Conservation (phyloP, 2,888 invertebrate species). For the Ectobius pallidus region DNA sequence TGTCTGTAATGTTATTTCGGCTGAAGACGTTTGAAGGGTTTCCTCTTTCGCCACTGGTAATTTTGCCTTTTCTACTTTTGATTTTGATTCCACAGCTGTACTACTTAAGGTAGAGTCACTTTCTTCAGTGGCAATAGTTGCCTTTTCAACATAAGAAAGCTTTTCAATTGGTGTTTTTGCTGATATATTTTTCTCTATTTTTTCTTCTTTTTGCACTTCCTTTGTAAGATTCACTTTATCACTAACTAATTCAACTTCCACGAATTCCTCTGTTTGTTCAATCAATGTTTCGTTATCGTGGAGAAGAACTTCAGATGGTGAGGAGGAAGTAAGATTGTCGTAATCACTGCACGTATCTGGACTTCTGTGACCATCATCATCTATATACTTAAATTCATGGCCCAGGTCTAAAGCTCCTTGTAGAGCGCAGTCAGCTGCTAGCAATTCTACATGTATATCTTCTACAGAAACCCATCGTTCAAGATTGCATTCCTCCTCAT, state of each 20-base stretch:
- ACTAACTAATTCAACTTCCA: slow-evolving; percentile 60
- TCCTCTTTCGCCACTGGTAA: no score
- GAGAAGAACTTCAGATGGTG: neutral
- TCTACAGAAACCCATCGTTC: slow-evolving; percentile 38
- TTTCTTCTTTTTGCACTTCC: slow-evolving; percentile 43
- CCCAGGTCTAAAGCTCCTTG: slow-evolving; percentile 16
- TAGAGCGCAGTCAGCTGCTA: slow-evolving; percentile 18
- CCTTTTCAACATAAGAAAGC: slow-evolving; percentile 46
- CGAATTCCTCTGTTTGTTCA: slow-evolving; percentile 49
- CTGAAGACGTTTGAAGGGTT: no score
- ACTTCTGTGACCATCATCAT: slow-evolving; percentile 25
- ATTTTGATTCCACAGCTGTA: no score
- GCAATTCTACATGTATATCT: slow-evolving; percentile 26
- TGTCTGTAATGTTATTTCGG: no score
- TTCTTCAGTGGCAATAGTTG: neutral
- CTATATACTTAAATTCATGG: slow-evolving; percentile 24
- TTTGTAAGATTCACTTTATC: slow-evolving; percentile 60
- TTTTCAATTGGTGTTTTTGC: slow-evolving; percentile 48
- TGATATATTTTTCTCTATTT: slow-evolving; percentile 33
- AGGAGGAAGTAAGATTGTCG: slow-evolving; percentile 35
- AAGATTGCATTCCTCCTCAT: slow-evolving; percentile 31
- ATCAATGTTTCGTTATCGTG: slow-evolving; percentile 44
- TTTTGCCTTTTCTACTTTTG: no score
- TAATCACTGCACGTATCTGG: slow-evolving; percentile 35
- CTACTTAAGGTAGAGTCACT: neutral